These are phyloP conservation scores for Myocastor coypus DNA, from an alignment of 2,113 vertebrate species.

Conservation along the genomic window DNA sequence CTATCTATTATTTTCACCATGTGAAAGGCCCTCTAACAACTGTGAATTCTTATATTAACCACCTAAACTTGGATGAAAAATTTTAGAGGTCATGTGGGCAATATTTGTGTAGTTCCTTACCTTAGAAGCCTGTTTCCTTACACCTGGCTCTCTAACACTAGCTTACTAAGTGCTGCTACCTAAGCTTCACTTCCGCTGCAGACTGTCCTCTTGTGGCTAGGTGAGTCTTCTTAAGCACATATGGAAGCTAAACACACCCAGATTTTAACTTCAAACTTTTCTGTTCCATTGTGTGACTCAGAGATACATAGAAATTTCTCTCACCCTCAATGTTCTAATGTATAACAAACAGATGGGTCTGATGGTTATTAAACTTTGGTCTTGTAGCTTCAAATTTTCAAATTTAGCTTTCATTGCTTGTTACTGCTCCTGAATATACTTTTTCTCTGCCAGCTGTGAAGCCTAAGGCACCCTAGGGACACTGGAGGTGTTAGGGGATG, in stretches of 20 bases:
- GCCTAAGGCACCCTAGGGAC: not conserved
- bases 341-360: not conserved
- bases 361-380: not conserved
- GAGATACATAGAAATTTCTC: not conserved
- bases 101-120: not conserved
- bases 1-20: not conserved
- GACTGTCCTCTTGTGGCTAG: not conserved
- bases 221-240: not conserved
- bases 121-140: not conserved
- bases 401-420: not conserved
- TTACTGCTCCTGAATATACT: not conserved
- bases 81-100: not conserved
- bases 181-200: not conserved
- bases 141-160: not conserved
- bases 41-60: not conserved
- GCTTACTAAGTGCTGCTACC: not conserved
- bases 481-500: fast-evolving
- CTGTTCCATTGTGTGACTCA: not conserved
- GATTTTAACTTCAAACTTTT: not conserved
- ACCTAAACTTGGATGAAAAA: not conserved
- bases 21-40: not conserved
- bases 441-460: not conserved
- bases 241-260: not conserved
- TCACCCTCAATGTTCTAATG: not conserved
- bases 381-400: not conserved